These are phyloP conservation scores for Phortica variegata DNA, from an alignment of 1,140 invertebrate species.

Conservation along the genomic window DNA sequence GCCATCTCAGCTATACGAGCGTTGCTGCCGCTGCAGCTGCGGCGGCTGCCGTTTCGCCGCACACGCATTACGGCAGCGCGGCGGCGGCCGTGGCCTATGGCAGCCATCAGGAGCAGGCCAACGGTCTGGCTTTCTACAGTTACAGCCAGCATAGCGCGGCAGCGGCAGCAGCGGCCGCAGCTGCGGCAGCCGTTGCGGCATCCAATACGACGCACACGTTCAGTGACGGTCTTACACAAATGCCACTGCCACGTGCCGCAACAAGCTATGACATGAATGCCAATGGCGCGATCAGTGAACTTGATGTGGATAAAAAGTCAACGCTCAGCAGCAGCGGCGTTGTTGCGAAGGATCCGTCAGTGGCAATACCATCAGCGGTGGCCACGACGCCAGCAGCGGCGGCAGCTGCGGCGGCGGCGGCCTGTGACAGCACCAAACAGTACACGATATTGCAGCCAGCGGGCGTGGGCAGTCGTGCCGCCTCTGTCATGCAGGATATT, in stretches of 20 bases:
- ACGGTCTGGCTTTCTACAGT: slow-evolving; percentile 22
- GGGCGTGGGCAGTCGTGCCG: slow-evolving; percentile 71
- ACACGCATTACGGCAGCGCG: slow-evolving; percentile 3
- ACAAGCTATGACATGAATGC: no score
- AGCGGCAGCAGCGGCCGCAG: slow-evolving; percentile 15
- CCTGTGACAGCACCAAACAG: slow-evolving; percentile 63
- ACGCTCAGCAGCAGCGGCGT: slow-evolving; percentile 28
- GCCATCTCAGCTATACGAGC: slow-evolving; percentile 38
- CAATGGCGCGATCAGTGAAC: no score
- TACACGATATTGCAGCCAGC: slow-evolving; percentile 83
- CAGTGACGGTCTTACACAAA: slow-evolving; percentile 22
- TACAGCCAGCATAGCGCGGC: slow-evolving; percentile 29
- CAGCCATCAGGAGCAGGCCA: slow-evolving; percentile 10
- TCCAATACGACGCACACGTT: no score
- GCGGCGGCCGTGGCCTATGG: slow-evolving; percentile 6
- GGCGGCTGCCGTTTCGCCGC: slow-evolving; percentile 7
- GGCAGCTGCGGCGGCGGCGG: slow-evolving; percentile 11
- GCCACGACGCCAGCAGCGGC: slow-evolving; percentile 26
- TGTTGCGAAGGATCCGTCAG: no score
- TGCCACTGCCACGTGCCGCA: slow-evolving; percentile 30
- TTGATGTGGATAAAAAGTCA: no score
- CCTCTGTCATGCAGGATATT: slow-evolving; percentile 75
- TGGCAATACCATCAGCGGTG: slow-evolving; percentile 18
- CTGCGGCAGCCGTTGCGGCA: slow-evolving; percentile 18
- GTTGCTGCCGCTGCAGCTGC: slow-evolving; percentile 32